These are phyloP conservation scores for Spatulosminthurus flaviceps DNA, from an alignment of 2,888 invertebrate species.

Conservation along the genomic window DNA sequence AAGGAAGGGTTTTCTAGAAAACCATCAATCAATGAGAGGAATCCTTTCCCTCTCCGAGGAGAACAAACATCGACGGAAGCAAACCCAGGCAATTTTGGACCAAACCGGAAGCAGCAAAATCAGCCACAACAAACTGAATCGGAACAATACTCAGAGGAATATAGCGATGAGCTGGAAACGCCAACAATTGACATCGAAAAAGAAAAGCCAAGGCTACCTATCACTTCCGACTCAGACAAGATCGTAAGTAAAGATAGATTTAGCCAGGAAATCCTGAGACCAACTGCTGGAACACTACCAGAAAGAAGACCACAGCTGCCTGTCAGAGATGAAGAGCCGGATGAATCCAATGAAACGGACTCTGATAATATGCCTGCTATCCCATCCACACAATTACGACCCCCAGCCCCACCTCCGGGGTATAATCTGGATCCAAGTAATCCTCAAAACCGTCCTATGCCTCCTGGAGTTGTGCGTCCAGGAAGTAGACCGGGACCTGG, in stretches of 20 bases:
- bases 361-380: slow-evolving; percentile 32
- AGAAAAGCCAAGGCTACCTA: slow-evolving; percentile 34
- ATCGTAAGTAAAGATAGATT: not conserved
- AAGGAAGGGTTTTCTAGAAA: slow-evolving; percentile 49
- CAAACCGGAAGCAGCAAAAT: too few species aligned
- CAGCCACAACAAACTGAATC: too few species aligned
- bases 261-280: not conserved
- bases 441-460: not conserved
- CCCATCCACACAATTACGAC: slow-evolving; percentile 45
- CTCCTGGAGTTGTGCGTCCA: slow-evolving; percentile 13
- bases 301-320: not conserved
- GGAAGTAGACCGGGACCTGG: slow-evolving; percentile 54
- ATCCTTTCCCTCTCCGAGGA: not conserved
- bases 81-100: not conserved
- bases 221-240: slow-evolving; percentile 2
- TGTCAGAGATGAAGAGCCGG: slow-evolving; percentile 29
- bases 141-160: slow-evolving; percentile 34
- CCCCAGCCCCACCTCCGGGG: slow-evolving; percentile 51
- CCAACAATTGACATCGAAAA: slow-evolving; percentile 6
- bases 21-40: not conserved
- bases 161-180: slow-evolving; percentile 35
- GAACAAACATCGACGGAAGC: not conserved
- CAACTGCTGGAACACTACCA: not conserved
- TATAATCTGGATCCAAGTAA: slow-evolving; percentile 47
- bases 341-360: slow-evolving; percentile 31